These are phyloP conservation scores for Neolamprologus fasciatus DNA, from an alignment of 2,113 vertebrate genomes.

Conservation along the genomic window DNA sequence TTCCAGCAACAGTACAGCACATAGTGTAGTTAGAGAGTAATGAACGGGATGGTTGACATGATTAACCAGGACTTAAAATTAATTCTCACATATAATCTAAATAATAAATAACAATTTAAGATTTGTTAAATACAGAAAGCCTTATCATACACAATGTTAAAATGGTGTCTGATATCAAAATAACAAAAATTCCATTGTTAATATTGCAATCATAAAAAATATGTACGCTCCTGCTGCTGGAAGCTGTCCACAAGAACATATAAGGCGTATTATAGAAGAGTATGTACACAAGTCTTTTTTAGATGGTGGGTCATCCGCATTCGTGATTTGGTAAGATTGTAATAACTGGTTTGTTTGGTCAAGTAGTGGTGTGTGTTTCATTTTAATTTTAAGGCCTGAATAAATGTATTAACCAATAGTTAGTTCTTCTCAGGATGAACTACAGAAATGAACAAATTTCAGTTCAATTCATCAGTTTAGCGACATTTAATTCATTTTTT, in stretches of 20 bases:
- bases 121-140: neutral
- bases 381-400: neutral
- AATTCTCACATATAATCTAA: neutral
- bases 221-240: neutral
- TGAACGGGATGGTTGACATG: fast-evolving
- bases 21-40: neutral
- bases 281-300: neutral
- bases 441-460: neutral
- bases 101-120: neutral
- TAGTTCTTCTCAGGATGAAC: neutral
- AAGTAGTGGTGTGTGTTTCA: neutral
- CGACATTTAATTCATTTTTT: fast-evolving
- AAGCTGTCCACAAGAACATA: neutral
- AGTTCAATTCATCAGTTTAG: neutral
- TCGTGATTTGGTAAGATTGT: neutral
- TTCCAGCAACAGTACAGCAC: neutral
- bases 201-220: neutral
- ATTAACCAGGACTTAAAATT: neutral
- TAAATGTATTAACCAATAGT: neutral
- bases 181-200: fast-evolving
- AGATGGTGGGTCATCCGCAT: neutral
- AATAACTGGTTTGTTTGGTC: neutral
- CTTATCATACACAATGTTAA: neutral
- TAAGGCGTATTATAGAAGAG: neutral
- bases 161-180: neutral